Conservation (phyloP, 1,140 invertebrate species). For the Brachionus manjavacas region DNA sequence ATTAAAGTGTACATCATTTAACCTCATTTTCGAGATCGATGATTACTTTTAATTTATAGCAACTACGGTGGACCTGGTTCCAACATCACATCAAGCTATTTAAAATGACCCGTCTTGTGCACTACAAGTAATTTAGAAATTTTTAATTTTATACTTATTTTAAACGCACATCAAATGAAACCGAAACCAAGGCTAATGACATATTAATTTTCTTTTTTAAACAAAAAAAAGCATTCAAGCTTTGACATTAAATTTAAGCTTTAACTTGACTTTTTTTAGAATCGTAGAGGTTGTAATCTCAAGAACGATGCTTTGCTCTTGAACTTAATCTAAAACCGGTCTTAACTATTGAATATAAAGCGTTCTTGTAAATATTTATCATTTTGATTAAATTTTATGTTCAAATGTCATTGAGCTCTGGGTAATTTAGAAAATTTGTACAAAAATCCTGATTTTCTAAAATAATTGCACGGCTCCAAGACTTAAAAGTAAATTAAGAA, state of each 20-base stretch:
- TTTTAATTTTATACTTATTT: not conserved
- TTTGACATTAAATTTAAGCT: not conserved
- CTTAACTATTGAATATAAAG: not conserved
- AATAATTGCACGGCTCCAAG: not conserved
- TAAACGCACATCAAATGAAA: not conserved
- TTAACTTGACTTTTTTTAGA: not conserved
- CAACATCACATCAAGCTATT: not conserved
- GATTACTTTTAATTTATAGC: not conserved
- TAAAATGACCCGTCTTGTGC: not conserved
- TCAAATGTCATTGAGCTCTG: not conserved
- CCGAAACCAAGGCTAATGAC: not conserved
- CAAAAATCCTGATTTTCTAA: not conserved
- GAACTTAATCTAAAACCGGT: not conserved
- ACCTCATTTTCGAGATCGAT: not conserved
- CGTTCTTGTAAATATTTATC: not conserved
- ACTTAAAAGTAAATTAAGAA: not conserved
- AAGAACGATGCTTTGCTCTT: not conserved
- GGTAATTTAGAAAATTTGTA: not conserved
- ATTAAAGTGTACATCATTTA: not conserved
- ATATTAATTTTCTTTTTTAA: not conserved
- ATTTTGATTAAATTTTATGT: not conserved
- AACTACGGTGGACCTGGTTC: not conserved
- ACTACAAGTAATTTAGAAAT: not conserved
- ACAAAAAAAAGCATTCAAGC: not conserved
- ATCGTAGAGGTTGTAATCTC: not conserved